These are phyloP conservation scores for Holotrichia oblita DNA, from an alignment of 1,140 invertebrate genomes.

Conservation along the genomic window DNA sequence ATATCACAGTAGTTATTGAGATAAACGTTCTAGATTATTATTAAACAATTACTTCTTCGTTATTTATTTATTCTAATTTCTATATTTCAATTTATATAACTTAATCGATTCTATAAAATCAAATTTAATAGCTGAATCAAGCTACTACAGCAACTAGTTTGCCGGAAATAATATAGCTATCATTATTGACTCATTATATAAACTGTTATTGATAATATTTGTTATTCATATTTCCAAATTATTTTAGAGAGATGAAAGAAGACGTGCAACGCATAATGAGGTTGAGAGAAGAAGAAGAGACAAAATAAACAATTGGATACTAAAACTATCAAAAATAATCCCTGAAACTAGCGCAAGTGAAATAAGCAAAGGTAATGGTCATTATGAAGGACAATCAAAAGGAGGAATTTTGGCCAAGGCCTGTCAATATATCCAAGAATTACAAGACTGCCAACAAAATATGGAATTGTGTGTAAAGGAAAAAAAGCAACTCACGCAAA, in stretches of 20 bases:
- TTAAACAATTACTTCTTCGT: too few relatives aligned
- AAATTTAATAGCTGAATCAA: too few relatives aligned
- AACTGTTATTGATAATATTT: neutral
- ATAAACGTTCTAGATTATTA: too few relatives aligned
- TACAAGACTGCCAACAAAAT: slow-evolving; percentile 80
- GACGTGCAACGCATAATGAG: slow-evolving; percentile 89
- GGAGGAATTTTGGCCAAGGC: slow-evolving; percentile 95
- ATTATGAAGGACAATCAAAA: slow-evolving; percentile 82
- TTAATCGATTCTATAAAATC: too few relatives aligned
- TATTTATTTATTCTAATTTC: too few relatives aligned
- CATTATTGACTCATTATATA: too few relatives aligned
- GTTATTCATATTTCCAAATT: neutral
- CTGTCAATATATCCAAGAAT: slow-evolving; percentile 93
- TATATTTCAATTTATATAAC: too few relatives aligned
- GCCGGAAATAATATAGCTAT: too few relatives aligned
- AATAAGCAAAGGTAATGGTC: slow-evolving; percentile 64
- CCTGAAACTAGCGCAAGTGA: slow-evolving; percentile 69
- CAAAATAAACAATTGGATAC: slow-evolving; percentile 97
- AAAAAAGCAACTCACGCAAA: slow-evolving; percentile 55
- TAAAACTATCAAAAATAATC: slow-evolving; percentile 88
- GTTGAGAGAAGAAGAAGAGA: slow-evolving; percentile 85
- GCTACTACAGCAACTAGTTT: too few relatives aligned
- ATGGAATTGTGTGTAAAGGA: slow-evolving; percentile 55
- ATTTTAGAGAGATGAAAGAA: slow-evolving; percentile 74
- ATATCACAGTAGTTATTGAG: too few relatives aligned